Evolutionary conservation across 1,140 invertebrate species (phyloP), one percentile per base, ranked within the genome.

Genomic region (Coptotermes formosanus): DNA sequence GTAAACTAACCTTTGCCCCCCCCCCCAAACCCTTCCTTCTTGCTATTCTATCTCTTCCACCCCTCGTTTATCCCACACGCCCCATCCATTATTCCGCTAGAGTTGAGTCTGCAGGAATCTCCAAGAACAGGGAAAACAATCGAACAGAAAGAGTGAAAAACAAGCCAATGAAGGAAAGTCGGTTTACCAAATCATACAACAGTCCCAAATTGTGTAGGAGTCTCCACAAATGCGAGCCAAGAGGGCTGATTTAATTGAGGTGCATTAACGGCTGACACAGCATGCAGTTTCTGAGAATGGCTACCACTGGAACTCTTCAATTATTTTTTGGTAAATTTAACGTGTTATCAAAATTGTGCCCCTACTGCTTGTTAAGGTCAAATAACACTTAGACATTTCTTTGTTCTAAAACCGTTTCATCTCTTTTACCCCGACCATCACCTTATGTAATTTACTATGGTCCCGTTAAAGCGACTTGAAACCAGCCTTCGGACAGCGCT

Each of bases 121-220:
- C 3, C 9, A 75, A 75, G 64, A 75, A 75, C 64, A 75, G 7
- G 4, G 64, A 75, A 75, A 75, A 75, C 64, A 75, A 75, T 75
- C 64, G 64, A 30, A 75, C 25, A 75, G n/a, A 75, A 12, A 75
- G 64, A 64, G 55, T 59, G 59, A n/a, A 64, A 64, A 64, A 64
- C 12, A 64, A 64, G 59, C 19, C 19, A 75, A 30, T 16, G 7
- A 25, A 38, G 25, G 25, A 75, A n/a, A 75, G 64, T 30, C n/a
- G n/a, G 64, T 75, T 75, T 75, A 30, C 64, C 25, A n/a, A 75
- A 75, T 75, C 64, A 75, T 75, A 75, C 64, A 75, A 75, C 64
- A 25, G 64, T 75, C 64, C 38, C 64, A 75, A 75, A 30, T 75
- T 75, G 64, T 75, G 64, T 25, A 30, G 64, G 4, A 8, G 64